Evolutionary conservation across 2,113 vertebrate species (phyloP).

Genomic region (Nibea albiflora): DNA sequence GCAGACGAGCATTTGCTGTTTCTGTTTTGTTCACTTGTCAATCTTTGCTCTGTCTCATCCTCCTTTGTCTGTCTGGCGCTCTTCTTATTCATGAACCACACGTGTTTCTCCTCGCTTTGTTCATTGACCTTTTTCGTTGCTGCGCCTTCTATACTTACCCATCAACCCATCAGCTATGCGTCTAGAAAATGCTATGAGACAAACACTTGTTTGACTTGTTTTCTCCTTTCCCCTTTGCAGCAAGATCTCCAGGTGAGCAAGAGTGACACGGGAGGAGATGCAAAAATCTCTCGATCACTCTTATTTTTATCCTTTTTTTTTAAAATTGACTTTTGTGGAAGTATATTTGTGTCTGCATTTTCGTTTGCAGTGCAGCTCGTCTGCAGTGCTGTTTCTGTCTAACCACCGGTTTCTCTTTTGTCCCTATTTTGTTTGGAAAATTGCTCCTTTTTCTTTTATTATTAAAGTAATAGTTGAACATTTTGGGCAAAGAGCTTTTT

Average conservation of each 20-base stretch:
- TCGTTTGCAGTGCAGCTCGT: slow-evolving; percentile 44
- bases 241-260: slow-evolving; percentile 83
- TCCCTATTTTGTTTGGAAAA: not conserved
- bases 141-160: slow-evolving; percentile 9
- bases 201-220: slow-evolving; percentile 38
- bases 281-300: slow-evolving; percentile 44
- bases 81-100: slow-evolving; percentile 15
- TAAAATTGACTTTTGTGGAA: slow-evolving; percentile 27
- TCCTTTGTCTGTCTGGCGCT: slow-evolving; percentile 34
- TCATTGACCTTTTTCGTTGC: slow-evolving; percentile 29
- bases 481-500: slow-evolving; percentile 33
- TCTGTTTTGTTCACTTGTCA: slow-evolving; percentile 47
- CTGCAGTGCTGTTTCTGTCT: slow-evolving; percentile 62
- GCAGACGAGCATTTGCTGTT: slow-evolving; percentile 62
- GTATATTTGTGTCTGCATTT: slow-evolving; percentile 33
- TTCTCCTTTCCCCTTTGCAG: slow-evolving; percentile 69
- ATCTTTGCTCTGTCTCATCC: slow-evolving; percentile 10
- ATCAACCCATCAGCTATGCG: slow-evolving; percentile 30
- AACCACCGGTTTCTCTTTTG: slow-evolving; percentile 59
- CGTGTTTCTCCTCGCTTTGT: slow-evolving; percentile 29
- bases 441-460: slow-evolving; percentile 21
- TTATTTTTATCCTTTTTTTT: slow-evolving; percentile 36
- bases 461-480: slow-evolving; percentile 26
- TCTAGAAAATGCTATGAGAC: slow-evolving; percentile 3
- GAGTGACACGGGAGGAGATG: slow-evolving; percentile 62